Conservation (phyloP, 1,140 invertebrate species). For the Scaptomyza montana region DNA sequence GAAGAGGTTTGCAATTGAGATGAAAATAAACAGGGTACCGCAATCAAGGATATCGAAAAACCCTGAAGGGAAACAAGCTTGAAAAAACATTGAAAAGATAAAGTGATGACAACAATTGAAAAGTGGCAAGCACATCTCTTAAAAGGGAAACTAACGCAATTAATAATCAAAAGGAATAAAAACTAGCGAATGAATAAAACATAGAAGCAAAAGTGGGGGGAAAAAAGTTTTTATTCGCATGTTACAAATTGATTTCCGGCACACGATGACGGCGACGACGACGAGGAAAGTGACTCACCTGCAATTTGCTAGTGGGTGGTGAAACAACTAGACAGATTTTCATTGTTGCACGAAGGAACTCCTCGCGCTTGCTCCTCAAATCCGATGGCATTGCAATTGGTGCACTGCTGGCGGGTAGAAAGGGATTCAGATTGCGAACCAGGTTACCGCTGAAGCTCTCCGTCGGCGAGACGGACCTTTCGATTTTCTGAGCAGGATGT, state of each 20-base stretch:
- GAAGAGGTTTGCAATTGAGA: not conserved
- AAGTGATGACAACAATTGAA: slow-evolving; percentile 1
- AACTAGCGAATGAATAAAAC: slow-evolving; percentile 24
- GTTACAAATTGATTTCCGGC: slow-evolving; percentile 16
- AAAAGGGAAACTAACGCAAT: not conserved
- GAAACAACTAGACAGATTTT: slow-evolving; percentile 83
- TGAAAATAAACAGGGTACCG: no score
- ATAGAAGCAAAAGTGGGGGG: slow-evolving; percentile 14
- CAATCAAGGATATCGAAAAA: not conserved
- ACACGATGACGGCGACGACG: not conserved
- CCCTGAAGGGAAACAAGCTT: not conserved
- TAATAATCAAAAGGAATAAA: slow-evolving; percentile 2
- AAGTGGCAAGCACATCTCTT: not conserved
- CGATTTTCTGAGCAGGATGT: slow-evolving; percentile 29
- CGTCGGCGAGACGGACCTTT: slow-evolving; percentile 27
- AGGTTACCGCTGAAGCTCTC: slow-evolving; percentile 38
- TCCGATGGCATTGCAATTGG: slow-evolving; percentile 69
- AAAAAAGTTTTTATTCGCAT: slow-evolving; percentile 38
- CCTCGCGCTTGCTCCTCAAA: slow-evolving; percentile 84
- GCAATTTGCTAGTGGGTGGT: slow-evolving; percentile 80
- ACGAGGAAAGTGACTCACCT: slow-evolving; percentile 62
- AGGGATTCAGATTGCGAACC: slow-evolving; percentile 62
- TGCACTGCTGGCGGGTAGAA: slow-evolving; percentile 52
- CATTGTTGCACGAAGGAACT: slow-evolving; percentile 84
- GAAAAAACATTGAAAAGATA: not conserved